phyloP scores from a whole-genome alignment of 1,140 invertebrate species.

The Dendrolimus punctatus region DNA sequence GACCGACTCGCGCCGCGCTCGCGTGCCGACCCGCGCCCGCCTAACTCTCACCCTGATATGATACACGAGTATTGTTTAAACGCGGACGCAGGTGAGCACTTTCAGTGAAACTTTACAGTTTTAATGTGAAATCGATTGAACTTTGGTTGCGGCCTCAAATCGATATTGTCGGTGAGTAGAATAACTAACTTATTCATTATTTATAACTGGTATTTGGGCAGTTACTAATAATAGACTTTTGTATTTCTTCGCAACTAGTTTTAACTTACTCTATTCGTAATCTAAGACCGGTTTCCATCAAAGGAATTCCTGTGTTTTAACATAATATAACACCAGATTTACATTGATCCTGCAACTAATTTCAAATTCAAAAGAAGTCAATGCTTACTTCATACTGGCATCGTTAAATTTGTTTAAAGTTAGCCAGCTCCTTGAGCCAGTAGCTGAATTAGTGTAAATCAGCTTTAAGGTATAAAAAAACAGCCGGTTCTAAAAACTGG shows the following conservation, averaged over 20 bases:
- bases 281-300: too few relatives aligned
- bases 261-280: too few relatives aligned
- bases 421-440: too few relatives aligned
- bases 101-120: conserved; percentile 26
- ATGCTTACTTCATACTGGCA: too few relatives aligned
- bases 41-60: conserved; percentile 15
- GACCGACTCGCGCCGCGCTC: conserved; percentile 9
- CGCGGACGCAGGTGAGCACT: conserved; percentile 25
- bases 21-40: conserved; percentile 10
- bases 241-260: background rate
- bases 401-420: too few relatives aligned
- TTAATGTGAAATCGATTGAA: conserved; percentile 35
- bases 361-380: too few relatives aligned
- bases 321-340: too few relatives aligned
- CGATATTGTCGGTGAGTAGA: conserved; percentile 30
- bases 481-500: too few relatives aligned
- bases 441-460: too few relatives aligned
- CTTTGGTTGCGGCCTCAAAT: conserved; percentile 22
- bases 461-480: too few relatives aligned
- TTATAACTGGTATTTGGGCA: conserved; percentile 23
- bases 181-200: conserved; percentile 25
- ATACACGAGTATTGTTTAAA: conserved; percentile 14
- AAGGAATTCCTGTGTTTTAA: too few relatives aligned
- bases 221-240: conserved; percentile 22
- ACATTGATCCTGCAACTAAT: too few relatives aligned